Evolutionary conservation across 2,113 vertebrate species (phyloP).

Genomic region (Anser cygnoides): DNA sequence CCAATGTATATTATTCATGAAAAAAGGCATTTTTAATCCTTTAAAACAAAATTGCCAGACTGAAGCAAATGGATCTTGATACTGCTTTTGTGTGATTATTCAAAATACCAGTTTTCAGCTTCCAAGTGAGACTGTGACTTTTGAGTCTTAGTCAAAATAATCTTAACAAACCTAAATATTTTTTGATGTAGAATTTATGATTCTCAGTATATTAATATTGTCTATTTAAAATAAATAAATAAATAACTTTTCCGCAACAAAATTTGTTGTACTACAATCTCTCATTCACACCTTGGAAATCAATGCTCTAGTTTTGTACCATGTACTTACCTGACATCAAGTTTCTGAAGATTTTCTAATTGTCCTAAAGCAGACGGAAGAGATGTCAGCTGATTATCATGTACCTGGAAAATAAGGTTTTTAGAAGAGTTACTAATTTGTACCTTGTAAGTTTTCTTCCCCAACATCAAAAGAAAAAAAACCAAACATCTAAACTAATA

Average conservation of each 20-base stretch:
- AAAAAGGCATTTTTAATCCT: not conserved
- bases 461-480: not conserved
- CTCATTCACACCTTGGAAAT: not conserved
- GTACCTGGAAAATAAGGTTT: conserved; percentile 80
- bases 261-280: not conserved
- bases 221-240: not conserved
- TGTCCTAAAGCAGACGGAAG: conserved; percentile 87
- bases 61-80: not conserved
- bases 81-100: not conserved
- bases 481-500: not conserved
- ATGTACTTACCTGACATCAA: conserved; percentile 80
- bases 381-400: conserved; percentile 89
- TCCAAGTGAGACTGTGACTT: not conserved
- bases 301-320: not conserved
- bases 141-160: not conserved
- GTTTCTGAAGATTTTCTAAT: conserved; percentile 89
- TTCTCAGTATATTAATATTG: not conserved
- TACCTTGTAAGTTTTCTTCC: not conserved
- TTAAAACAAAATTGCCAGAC: not conserved
- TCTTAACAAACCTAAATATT: not conserved
- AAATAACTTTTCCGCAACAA: not conserved
- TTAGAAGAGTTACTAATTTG: not conserved
- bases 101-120: not conserved
- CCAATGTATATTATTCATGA: not conserved
- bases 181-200: not conserved